Evolutionary conservation across 2,797 vertebrate species (phyloP).

Genomic region (Scomberomorus guttatus): DNA sequence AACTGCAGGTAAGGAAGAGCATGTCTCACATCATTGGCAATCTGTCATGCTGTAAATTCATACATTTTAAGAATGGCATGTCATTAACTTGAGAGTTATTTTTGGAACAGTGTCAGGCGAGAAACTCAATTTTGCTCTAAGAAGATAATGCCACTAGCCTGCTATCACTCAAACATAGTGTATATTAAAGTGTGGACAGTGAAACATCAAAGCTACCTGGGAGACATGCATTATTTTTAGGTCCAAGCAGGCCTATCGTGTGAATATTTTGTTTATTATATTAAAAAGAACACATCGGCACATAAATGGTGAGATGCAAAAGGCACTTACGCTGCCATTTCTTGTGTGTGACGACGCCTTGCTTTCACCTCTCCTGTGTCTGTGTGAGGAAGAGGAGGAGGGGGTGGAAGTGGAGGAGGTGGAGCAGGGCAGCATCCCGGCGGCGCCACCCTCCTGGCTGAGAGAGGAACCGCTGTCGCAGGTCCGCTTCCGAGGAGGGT

Average conservation of each 20-base stretch:
- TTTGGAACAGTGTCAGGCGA: slow-evolving; percentile 23
- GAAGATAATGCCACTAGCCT: background rate
- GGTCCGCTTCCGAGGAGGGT: slow-evolving; percentile 85
- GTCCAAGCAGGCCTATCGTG: background rate
- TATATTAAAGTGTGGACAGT: background rate
- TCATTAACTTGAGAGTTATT: slow-evolving; percentile 26
- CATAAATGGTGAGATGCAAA: background rate
- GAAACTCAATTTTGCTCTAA: background rate
- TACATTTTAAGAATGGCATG: slow-evolving; percentile 11
- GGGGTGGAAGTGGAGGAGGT: slow-evolving; percentile 51
- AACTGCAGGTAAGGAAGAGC: background rate
- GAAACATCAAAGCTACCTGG: background rate
- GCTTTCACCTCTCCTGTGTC: slow-evolving; percentile 92
- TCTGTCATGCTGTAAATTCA: slow-evolving; percentile 4
- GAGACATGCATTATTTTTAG: no score
- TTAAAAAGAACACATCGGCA: no score
- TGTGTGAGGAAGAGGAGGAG: slow-evolving; percentile 82
- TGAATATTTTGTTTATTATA: background rate
- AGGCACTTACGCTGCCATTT: slow-evolving; percentile 83
- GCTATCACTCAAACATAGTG: background rate
- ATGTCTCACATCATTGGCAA: background rate
- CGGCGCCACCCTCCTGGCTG: slow-evolving; percentile 84
- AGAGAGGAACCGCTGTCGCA: slow-evolving; percentile 86
- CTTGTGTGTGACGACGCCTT: slow-evolving; percentile 88
- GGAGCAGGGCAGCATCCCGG: slow-evolving; percentile 64